Conservation (phyloP, 2,113 vertebrate genomes). For the Etia nguti region DNA sequence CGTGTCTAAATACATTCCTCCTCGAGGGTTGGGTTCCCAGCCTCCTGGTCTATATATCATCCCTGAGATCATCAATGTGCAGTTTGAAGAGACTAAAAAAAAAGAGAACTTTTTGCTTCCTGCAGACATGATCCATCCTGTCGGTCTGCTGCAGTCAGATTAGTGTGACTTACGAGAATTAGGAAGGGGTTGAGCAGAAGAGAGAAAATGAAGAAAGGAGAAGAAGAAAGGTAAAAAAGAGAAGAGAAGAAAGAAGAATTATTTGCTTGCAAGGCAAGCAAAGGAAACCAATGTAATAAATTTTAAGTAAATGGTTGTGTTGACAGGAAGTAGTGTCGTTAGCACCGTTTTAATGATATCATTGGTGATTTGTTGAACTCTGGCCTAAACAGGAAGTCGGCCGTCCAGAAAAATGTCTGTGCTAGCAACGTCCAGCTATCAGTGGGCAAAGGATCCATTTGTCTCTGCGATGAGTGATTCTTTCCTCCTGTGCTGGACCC, state of each 20-base stretch:
- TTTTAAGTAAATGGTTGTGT: slow-evolving; percentile 54
- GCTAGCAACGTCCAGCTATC: slow-evolving; percentile 18
- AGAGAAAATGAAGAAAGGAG: neutral
- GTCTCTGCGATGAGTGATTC: slow-evolving; percentile 60
- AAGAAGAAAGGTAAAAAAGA: neutral
- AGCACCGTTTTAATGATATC: slow-evolving; percentile 40
- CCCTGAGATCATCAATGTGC: slow-evolving; percentile 63
- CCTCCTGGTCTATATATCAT: slow-evolving; percentile 61
- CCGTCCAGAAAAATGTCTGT: slow-evolving; percentile 33
- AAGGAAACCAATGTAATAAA: slow-evolving; percentile 52
- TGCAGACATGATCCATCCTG: slow-evolving; percentile 62
- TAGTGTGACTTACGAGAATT: slow-evolving; percentile 60
- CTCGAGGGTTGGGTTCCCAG: slow-evolving; percentile 59
- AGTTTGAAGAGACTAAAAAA: slow-evolving; percentile 36
- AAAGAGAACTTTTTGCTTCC: slow-evolving; percentile 62
- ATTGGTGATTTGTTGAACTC: slow-evolving; percentile 36
- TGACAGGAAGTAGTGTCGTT: slow-evolving; percentile 61
- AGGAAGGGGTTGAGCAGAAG: neutral
- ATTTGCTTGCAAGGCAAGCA: slow-evolving; percentile 9
- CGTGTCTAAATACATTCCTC: slow-evolving; percentile 51
- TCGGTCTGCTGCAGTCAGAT: slow-evolving; percentile 51
- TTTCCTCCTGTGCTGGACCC: slow-evolving; percentile 48
- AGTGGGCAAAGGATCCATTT: slow-evolving; percentile 52
- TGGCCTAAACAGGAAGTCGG: slow-evolving; percentile 59
- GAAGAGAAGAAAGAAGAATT: neutral